Evolutionary conservation across 2,888 invertebrate species (phyloP).

Genomic region (Neoscelio sp.): DNA sequence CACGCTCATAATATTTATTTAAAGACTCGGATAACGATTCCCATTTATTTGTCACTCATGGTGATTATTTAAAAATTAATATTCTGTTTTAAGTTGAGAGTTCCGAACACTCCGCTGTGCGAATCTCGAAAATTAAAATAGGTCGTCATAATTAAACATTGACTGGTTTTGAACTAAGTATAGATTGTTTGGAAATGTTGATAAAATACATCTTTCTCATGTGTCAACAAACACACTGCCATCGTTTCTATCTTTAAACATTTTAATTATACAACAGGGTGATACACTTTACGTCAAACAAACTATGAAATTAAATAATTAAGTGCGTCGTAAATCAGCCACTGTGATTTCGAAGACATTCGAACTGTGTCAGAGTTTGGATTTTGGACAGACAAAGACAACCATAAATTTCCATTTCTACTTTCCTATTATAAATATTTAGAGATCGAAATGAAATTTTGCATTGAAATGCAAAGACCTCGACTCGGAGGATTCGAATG

Average conservation of each 20-base stretch:
- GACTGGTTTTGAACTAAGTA: slow-evolving; percentile 27
- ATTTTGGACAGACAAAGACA: no score
- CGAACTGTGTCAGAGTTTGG: no score
- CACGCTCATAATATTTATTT: background rate
- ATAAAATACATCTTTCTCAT: background rate
- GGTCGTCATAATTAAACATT: slow-evolving; percentile 13
- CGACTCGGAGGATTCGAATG: no score
- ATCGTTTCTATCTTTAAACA: slow-evolving; percentile 26
- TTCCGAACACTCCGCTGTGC: background rate
- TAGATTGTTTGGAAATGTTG: background rate
- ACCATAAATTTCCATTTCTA: no score
- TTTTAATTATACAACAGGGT: background rate
- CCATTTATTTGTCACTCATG: background rate
- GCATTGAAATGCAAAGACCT: no score
- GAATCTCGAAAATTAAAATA: background rate
- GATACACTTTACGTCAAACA: slow-evolving; percentile 4
- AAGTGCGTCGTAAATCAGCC: background rate
- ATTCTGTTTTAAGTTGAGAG: no score
- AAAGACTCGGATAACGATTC: slow-evolving; percentile 6
- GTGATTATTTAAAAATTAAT: slow-evolving; percentile 6
- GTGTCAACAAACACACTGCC: slow-evolving; percentile 27
- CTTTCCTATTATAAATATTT: slow-evolving; percentile 31
- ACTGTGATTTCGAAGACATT: slow-evolving; percentile 7
- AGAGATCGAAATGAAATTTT: no score
- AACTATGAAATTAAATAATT: background rate